Evolutionary conservation across 2,888 invertebrate genomes (phyloP).

Genomic region (Spisula subtruncata): DNA sequence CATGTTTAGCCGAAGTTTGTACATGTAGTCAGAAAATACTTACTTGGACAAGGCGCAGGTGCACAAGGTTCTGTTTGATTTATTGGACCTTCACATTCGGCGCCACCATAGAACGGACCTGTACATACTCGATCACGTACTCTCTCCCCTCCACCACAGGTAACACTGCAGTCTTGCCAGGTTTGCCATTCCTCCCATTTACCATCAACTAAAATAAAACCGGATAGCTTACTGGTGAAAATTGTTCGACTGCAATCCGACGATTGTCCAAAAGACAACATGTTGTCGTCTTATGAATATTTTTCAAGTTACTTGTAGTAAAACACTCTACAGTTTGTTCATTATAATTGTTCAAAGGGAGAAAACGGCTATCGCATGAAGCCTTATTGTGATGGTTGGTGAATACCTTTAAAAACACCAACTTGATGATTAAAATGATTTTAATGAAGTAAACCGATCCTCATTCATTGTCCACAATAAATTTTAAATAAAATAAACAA

Average conservation of each 20-base stretch:
- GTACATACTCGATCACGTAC: constrained; percentile 76
- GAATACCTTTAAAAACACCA: too few species aligned
- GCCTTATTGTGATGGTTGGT: too few species aligned
- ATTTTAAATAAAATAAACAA: too few species aligned
- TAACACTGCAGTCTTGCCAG: constrained; percentile 80
- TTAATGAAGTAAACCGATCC: too few species aligned
- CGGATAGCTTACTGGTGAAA: not conserved
- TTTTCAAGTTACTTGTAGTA: too few species aligned
- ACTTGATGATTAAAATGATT: too few species aligned
- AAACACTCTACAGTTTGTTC: too few species aligned
- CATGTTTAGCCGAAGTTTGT: not conserved
- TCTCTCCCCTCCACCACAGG: constrained; percentile 79
- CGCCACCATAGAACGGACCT: constrained; percentile 79
- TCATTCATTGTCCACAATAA: too few species aligned
- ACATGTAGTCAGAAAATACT: constrained; percentile 13
- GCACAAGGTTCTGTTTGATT: constrained; percentile 74
- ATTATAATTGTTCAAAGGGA: too few species aligned
- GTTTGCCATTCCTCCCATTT: constrained; percentile 78
- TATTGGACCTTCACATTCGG: constrained; percentile 75
- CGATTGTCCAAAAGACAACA: too few species aligned
- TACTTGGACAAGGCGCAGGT: constrained; percentile 78
- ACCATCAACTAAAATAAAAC: constrained; percentile 79
- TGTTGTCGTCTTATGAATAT: too few species aligned
- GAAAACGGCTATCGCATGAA: too few species aligned
- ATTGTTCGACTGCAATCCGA: not conserved